A percentile compares a stretch with the other conserved stretches of the same genome.
Conservation (phyloP, 2,113 vertebrate genomes). For the Alethe castanea region DNA sequence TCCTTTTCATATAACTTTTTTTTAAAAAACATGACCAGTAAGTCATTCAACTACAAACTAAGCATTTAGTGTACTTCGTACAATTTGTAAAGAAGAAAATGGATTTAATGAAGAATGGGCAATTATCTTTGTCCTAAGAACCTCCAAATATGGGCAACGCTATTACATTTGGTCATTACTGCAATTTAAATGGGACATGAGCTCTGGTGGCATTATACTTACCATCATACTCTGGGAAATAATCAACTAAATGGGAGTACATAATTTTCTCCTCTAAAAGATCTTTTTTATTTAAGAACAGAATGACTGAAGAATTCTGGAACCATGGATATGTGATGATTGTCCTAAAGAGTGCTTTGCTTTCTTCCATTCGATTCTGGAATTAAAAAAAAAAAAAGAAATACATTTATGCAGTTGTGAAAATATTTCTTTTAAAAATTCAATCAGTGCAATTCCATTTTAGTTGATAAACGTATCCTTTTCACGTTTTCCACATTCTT, state of each 20-base stretch:
- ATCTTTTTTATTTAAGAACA: conserved; percentile 98
- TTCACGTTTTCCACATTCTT: neutral
- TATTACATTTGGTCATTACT: neutral
- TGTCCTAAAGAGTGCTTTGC: conserved; percentile 92
- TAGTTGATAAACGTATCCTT: neutral
- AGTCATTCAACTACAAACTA: neutral
- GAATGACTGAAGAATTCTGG: conserved; percentile 92
- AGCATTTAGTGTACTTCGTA: neutral
- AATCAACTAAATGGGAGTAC: conserved; percentile 93
- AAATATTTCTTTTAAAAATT: neutral
- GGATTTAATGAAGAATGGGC: neutral
- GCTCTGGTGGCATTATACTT: conserved; percentile 53
- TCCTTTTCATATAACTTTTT: neutral
- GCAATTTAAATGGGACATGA: neutral
- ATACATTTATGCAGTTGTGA: conserved; percentile 43
- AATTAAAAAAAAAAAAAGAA: neutral
- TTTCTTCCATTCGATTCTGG: conserved; percentile 95
- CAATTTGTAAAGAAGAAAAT: neutral
- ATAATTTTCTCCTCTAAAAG: conserved; percentile 95
- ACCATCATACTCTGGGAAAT: conserved; percentile 96
- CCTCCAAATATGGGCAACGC: neutral
- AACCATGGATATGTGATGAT: conserved; percentile 95
- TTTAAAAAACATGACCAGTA: neutral
- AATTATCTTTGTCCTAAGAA: neutral
- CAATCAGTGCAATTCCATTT: neutral